Conservation (phyloP, 92 coral and sea anemone species). For the Heteractis magnifica region DNA sequence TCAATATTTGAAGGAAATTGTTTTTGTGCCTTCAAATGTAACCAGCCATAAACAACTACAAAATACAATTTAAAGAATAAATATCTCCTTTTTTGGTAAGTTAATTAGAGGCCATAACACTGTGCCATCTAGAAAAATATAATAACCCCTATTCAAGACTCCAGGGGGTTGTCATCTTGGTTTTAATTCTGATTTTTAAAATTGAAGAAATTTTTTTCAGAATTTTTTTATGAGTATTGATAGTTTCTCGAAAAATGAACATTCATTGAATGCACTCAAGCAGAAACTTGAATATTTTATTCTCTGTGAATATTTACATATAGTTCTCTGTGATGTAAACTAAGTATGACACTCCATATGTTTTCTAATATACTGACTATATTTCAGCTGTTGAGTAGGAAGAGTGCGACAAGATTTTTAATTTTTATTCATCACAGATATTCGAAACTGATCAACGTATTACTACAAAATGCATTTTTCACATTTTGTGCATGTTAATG, state of each 20-base stretch:
- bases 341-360: too few species aligned
- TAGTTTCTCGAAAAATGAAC: background rate
- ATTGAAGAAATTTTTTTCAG: background rate
- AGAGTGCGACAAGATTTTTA: too few species aligned
- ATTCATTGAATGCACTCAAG: background rate
- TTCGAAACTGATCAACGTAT: too few species aligned
- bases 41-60: background rate
- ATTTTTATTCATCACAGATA: too few species aligned
- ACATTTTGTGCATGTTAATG: background rate
- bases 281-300: background rate
- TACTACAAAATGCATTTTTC: too few species aligned
- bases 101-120: slow-evolving; percentile 4
- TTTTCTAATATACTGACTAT: too few species aligned
- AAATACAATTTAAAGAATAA: background rate
- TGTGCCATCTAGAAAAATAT: background rate
- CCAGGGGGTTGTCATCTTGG: background rate
- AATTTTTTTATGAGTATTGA: background rate
- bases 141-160: background rate
- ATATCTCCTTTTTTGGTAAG: slow-evolving; percentile 10
- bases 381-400: too few species aligned
- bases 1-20: background rate
- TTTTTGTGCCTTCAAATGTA: background rate
- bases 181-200: background rate
- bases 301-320: background rate
- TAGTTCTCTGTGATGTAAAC: background rate